Conservation (phyloP, 1,140 invertebrate genomes). For the Bathynomus jamesi region DNA sequence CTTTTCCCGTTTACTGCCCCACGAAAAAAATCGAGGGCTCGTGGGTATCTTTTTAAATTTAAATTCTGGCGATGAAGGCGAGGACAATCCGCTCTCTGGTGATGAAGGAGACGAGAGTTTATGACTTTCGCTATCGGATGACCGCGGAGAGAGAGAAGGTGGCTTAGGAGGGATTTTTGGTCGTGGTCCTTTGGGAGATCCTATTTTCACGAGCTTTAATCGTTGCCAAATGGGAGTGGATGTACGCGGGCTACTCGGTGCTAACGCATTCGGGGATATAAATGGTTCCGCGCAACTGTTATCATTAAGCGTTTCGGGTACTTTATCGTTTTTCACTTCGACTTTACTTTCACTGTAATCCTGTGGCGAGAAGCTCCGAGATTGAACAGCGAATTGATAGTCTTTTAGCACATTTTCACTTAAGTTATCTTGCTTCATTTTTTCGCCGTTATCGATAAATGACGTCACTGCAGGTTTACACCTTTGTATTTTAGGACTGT, state of each 20-base stretch:
- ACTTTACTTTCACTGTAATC: too few relatives aligned
- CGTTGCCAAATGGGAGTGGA: constrained; percentile 21
- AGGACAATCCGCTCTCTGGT: constrained; percentile 5
- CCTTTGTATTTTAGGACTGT: neutral
- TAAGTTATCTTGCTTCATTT: too few relatives aligned
- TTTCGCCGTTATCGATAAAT: too few relatives aligned
- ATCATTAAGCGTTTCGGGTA: too few relatives aligned
- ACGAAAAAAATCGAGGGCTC: constrained; percentile 24
- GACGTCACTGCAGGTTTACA: neutral
- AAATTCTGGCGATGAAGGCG: constrained; percentile 22
- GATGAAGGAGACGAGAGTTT: neutral
- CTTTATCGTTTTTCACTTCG: too few relatives aligned
- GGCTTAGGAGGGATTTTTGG: constrained; percentile 22
- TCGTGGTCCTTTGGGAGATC: constrained; percentile 14
- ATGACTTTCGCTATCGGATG: constrained; percentile 19
- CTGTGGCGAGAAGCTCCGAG: too few relatives aligned
- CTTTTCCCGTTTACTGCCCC: constrained; percentile 25
- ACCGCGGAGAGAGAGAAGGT: constrained; percentile 13
- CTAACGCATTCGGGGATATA: too few relatives aligned
- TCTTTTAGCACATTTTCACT: too few relatives aligned
- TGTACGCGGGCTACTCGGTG: neutral
- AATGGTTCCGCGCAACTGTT: too few relatives aligned
- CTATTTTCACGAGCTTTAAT: constrained; percentile 20
- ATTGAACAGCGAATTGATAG: too few relatives aligned
- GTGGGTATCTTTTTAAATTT: constrained; percentile 13